These are phyloP conservation scores for Spongia lamella DNA, from an alignment of 37 sponge, comb jelly and placozoan genomes.

Conservation along the genomic window DNA sequence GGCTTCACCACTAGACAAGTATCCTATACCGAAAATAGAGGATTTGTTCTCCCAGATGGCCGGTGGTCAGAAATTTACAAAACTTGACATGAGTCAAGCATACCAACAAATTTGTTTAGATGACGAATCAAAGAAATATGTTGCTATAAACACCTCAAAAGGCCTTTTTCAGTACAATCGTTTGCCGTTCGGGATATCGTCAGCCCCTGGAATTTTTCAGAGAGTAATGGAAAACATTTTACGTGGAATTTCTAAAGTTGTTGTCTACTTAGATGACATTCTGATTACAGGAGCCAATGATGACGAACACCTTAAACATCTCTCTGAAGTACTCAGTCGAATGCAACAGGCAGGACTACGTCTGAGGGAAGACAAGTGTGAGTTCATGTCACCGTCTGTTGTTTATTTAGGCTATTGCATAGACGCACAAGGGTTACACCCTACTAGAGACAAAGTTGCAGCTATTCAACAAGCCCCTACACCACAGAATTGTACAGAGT, in stretches of 20 bases:
- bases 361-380: constrained; percentile 2
- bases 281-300: constrained; percentile 17
- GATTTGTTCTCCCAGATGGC: constrained; percentile 2
- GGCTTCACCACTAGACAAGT: constrained; percentile 2
- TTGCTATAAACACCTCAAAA: constrained; percentile 31
- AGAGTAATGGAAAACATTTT: constrained; percentile 32
- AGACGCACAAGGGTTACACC: constrained; percentile 7
- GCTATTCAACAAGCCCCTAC: neutral
- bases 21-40: constrained; percentile 10
- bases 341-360: neutral
- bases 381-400: constrained; percentile 15
- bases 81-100: constrained; percentile 41
- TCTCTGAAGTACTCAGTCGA: constrained; percentile 15
- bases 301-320: neutral
- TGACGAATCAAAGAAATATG: constrained; percentile 17
- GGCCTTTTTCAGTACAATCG: constrained; percentile 21
- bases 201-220: constrained; percentile 37
- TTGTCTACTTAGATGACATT: constrained; percentile 39
- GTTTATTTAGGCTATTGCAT: constrained; percentile 20
- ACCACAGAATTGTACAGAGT: neutral
- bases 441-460: constrained; percentile 25
- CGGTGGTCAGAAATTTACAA: constrained; percentile 19
- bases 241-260: constrained; percentile 30
- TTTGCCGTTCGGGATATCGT: constrained; percentile 25
- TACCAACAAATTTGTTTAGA: constrained; percentile 15